Conservation (phyloP, 2,888 invertebrate species). For the Amaurobius ferox region DNA sequence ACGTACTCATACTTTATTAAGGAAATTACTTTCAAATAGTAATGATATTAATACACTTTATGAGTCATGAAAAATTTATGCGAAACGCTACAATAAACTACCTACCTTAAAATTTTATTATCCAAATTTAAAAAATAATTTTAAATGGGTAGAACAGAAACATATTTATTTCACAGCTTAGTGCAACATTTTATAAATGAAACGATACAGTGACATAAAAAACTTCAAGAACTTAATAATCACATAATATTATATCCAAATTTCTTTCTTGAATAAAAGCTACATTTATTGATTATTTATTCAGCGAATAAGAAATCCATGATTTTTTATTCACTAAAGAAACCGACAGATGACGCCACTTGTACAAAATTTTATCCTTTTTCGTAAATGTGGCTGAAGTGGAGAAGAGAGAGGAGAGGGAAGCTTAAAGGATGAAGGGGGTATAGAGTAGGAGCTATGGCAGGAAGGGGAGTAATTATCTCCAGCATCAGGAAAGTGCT, state of each 20-base stretch:
- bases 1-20: background rate
- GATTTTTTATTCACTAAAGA: background rate
- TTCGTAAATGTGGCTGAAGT: background rate
- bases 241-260: background rate
- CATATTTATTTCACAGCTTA: no score
- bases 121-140: no score
- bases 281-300: background rate
- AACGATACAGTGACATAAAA: no score
- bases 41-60: no score
- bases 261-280: background rate
- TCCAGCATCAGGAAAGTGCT: conserved; percentile 14
- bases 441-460: background rate
- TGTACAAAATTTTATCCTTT: conserved; percentile 31
- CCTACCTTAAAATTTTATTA: no score
- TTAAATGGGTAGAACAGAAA: no score
- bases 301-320: background rate
- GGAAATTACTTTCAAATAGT: no score
- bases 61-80: no score
- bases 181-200: no score
- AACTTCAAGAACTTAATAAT: background rate
- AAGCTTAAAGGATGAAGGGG: conserved; percentile 1
- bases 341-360: conserved; percentile 63
- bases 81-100: no score
- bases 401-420: background rate
- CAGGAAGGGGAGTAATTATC: conserved; percentile 20